Evolutionary conservation across 1,140 invertebrate species (phyloP), one percentile per base, ranked within the genome.

Genomic region (Condylostylus longicornis): DNA sequence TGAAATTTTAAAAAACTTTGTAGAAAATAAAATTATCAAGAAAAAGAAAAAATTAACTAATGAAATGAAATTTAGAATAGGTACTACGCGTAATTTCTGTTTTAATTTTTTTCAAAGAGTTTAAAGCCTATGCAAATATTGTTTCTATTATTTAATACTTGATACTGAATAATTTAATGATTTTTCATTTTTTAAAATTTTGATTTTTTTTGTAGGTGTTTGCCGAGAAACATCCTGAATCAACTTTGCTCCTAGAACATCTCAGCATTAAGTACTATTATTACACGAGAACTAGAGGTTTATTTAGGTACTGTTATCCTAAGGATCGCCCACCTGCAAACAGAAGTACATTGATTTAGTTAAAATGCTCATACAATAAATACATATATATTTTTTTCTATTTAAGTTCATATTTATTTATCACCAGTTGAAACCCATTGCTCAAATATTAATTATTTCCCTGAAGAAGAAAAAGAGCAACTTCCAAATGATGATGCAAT

Each of bases 391-490:
- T 46, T 40, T 54, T 48, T 51, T 51, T 61, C 48, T 55, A 46
- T 75, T 78, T 14, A 67, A 90, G 87, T 88, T 45, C 79, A 82
- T 51, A 81, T 82, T 21, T 93, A 94, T 58, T 63, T 90, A 47
- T 91, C 86, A 36, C 87, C 87, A 1, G 83, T 90, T 35, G 88
- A 94, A 63, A 93, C 88, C 2, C 83, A 91, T 62, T 94, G 88
- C 63, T 85, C 80, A 61, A 93, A 91, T 66, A 79, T 94, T 48
- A 83, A 93, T 61, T 94, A 94, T 62, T 90, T 85, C 69, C 57
- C 56, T 12, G 43, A 50, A 37, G 43, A 47, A 37, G 54, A 61
- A 37, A 51, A 59, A 8, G 54, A 58, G 35, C 58, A 61, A 45
- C 42, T 48, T 10, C 45, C 51, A 19, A 61, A 57, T 40, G 55